Evolutionary conservation across 1,140 invertebrate species (phyloP).

Genomic region (Aleiodes sp.): DNA sequence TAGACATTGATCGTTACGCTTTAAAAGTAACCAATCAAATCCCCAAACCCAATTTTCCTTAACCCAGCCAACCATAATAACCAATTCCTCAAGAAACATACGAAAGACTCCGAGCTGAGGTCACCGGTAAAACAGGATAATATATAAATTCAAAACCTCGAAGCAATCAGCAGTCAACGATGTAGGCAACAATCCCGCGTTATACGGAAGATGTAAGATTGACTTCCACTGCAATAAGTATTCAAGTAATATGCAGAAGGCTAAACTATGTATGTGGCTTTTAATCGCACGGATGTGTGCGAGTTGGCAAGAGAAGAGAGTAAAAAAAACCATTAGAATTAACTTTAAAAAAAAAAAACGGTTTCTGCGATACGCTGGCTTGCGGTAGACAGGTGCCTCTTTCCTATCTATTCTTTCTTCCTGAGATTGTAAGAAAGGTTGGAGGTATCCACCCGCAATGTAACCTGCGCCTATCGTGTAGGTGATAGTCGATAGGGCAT

Average conservation of each 20-base stretch:
- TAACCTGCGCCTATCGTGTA: background rate
- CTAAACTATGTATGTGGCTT: background rate
- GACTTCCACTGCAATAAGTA: conserved; percentile 10
- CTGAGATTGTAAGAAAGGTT: no score
- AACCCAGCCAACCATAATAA: no score
- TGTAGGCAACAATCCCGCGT: background rate
- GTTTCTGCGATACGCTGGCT: no score
- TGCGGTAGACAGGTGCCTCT: no score
- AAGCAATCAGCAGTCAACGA: conserved; percentile 2
- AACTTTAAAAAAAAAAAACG: no score
- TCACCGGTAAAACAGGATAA: background rate
- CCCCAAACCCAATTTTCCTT: no score
- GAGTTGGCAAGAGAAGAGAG: background rate
- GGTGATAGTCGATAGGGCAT: conserved; percentile 15
- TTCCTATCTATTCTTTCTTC: no score
- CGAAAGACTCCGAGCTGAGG: no score
- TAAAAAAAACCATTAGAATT: background rate
- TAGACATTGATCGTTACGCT: no score
- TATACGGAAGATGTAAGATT: background rate
- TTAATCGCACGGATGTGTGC: background rate
- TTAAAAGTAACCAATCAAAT: no score
- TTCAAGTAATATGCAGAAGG: conserved; percentile 4
- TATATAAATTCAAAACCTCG: background rate
- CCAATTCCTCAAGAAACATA: no score
- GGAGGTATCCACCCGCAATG: background rate